Base-by-base conservation (phyloP, 2,888 invertebrate species). In the Eilema sororculum region DNA sequence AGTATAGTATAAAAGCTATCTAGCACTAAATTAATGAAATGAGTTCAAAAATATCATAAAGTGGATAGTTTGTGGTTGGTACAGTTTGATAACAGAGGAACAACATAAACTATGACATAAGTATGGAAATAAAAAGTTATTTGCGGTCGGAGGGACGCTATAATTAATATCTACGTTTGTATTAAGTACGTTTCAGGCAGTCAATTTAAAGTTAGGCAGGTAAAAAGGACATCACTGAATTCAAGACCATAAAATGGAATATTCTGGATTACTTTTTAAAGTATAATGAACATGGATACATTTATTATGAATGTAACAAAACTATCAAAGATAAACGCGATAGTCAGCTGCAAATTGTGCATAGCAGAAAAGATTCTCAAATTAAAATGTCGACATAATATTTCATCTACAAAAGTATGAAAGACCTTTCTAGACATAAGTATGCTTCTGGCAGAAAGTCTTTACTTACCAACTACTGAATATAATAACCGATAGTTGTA, bases 221-320 rank as follows among this genome's bases (percentile, higher is more conserved):
- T n/a, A 52, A 52, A 52, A 52, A n/a, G 52, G 52, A 46, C 52
- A 28, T n/a, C 52, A 52, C 52, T 52, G 52, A 52, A 20, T 52
- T 52, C 20, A 5, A 52, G 9, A 8, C 52, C n/a, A n/a, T n/a
- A n/a, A 52, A 20, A n/a, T n/a, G 1, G 1, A 52, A 52, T n/a
- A 52, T n/a, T 52, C n/a, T n/a, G 9, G 52, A 52, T 52, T n/a
- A 52, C 5, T 52, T 52, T n/a, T 37, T 37, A 8, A 8, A 33
- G 8, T 33, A 28, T 6, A 33, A 33, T 33, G 3, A 37, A n/a
- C n/a, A n/a, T n/a, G n/a, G 33, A 37, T 37, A 37, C 12, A 12
- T 37, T 37, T 37, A 37, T 10, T 37, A 37, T 37, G 33, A 37
- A 37, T 37, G 10, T 37, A 37, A 37, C 12, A 12, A 37, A 12